phyloP scores from a whole-genome alignment of 2,888 invertebrate genomes.

The Arge pagana region DNA sequence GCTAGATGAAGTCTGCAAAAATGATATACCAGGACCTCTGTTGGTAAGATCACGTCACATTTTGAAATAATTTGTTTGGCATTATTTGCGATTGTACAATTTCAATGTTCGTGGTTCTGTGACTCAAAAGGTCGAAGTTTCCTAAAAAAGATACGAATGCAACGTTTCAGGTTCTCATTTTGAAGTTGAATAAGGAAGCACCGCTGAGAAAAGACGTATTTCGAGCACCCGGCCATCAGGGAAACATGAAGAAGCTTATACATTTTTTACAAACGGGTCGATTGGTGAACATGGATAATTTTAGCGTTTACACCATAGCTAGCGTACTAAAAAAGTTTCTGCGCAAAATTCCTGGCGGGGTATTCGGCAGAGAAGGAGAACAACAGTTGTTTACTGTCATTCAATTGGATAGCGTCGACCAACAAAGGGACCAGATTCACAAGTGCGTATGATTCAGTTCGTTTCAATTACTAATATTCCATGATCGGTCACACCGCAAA shows the following conservation, averaged over 20 bases:
- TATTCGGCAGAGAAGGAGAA: slow-evolving; percentile 92
- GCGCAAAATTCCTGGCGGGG: slow-evolving; percentile 94
- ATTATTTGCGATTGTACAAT: no score
- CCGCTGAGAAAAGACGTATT: slow-evolving; percentile 92
- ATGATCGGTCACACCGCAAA: no score
- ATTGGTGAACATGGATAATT: slow-evolving; percentile 90
- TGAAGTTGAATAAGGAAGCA: slow-evolving; percentile 94
- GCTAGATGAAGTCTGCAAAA: slow-evolving; percentile 91
- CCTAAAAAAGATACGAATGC: no score
- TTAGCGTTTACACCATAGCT: slow-evolving; percentile 96
- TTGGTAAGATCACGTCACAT: slow-evolving; percentile 64
- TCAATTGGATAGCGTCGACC: slow-evolving; percentile 77
- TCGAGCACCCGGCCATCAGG: slow-evolving; percentile 93
- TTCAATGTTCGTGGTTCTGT: no score
- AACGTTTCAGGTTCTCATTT: slow-evolving; percentile 76
- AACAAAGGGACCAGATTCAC: slow-evolving; percentile 91
- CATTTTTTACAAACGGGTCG: slow-evolving; percentile 89
- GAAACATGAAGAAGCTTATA: slow-evolving; percentile 90
- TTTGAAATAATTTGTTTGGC: no score
- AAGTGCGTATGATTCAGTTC: slow-evolving; percentile 65
- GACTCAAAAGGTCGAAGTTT: no score
- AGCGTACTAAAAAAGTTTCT: slow-evolving; percentile 98
- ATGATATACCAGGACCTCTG: slow-evolving; percentile 91
- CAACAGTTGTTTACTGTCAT: slow-evolving; percentile 87
- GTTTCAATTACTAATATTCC: no score